Evolutionary conservation across 1,140 invertebrate genomes (phyloP), one percentile per base, ranked within the genome.

Genomic region (Drosophila sturtevanti): DNA sequence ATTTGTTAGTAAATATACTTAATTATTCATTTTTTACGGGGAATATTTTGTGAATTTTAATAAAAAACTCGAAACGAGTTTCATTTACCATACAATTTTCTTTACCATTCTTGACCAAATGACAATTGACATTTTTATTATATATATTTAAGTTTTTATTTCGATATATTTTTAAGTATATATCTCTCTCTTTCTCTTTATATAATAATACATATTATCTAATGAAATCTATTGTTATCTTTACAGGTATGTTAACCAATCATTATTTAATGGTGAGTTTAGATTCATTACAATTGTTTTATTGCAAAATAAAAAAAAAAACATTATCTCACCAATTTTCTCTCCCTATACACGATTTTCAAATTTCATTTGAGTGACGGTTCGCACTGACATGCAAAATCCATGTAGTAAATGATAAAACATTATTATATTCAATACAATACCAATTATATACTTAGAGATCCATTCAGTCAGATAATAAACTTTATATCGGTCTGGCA

Each of bases 221-320:
- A 41, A 16, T 41, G n/a, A 60, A 56, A 38, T 48, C 58, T 67
- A 16, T 56, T 11, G 7, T 51, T 63, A 70, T 68, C 61, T n/a
- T 84, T 80, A 37, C 81, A 73, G 79, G 79, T 82, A 82, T 71
- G 75, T 70, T 54, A 63, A 71, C 48, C 41, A 61, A 68, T 69
- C 72, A 63, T 59, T 84, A 72, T 79, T 79, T 63, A 44, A 58
- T 65, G 68, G 72, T 80, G 68, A 85, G 81, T 74, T 48, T 62
- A 27, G 67, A 37, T 65, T 65, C 63, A 79, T 77, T 68, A 59
- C 62, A 71, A 68, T 63, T 68, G 79, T 67, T 59, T 75, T 71
- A 14, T 41, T n/a, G 16, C 7, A 16, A 38, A 3, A n/a, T 16
- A 14, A 41, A 44, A 16, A 16, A 14, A 14, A 1, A 44, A 16